A percentile compares a stretch with the other conserved stretches of the same genome.
phyloP scores from a whole-genome alignment of 1,140 invertebrate genomes.

The Subanguina moxae region DNA sequence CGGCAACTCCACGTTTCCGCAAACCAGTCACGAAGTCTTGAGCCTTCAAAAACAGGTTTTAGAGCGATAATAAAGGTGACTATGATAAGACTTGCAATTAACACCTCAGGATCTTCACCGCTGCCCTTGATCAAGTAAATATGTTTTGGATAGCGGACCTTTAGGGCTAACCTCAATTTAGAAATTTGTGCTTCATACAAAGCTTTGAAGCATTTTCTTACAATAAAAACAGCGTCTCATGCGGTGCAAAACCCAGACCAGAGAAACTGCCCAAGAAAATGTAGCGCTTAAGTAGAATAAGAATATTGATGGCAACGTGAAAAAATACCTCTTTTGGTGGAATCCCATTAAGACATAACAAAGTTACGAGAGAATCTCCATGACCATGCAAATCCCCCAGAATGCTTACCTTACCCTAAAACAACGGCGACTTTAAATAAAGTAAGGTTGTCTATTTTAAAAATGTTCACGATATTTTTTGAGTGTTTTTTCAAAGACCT shows the following conservation, averaged over 20 bases:
- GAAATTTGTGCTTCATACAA: too few relatives aligned
- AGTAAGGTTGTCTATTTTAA: not conserved
- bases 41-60: not conserved
- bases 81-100: not conserved
- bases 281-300: too few relatives aligned
- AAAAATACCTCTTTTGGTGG: not conserved
- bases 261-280: not conserved
- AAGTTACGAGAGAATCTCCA: not conserved
- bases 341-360: not conserved
- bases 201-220: too few relatives aligned
- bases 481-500: too few relatives aligned
- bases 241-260: not conserved
- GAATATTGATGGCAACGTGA: too few relatives aligned
- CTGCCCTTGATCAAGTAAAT: not conserved
- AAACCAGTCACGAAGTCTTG: not conserved
- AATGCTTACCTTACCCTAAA: not conserved
- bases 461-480: too few relatives aligned
- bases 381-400: not conserved
- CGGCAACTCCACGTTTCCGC: not conserved
- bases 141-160: not conserved
- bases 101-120: not conserved
- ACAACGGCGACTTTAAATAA: not conserved
- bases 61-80: not conserved
- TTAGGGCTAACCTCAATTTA: too few relatives aligned
- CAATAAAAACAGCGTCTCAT: not conserved